These are phyloP conservation scores for Formica selysi DNA, from an alignment of 1,140 invertebrate genomes.

Conservation along the genomic window DNA sequence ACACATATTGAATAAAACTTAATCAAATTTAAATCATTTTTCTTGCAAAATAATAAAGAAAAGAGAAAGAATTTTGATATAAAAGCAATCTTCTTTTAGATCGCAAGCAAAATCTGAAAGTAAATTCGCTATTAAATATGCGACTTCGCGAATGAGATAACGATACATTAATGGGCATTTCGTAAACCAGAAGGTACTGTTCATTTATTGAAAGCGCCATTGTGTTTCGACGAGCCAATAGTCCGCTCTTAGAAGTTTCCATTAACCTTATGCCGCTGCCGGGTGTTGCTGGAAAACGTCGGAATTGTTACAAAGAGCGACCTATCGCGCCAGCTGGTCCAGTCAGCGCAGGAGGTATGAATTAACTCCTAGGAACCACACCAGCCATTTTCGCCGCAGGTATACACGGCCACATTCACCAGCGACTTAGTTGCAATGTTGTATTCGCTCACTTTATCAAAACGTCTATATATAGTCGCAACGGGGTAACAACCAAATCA, in stretches of 20 bases:
- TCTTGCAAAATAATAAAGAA: neutral
- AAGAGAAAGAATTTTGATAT: neutral
- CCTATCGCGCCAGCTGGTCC: constrained; percentile 70
- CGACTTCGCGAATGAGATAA: constrained; percentile 38
- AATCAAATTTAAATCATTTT: constrained; percentile 15
- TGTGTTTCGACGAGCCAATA: constrained; percentile 61
- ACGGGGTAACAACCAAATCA: constrained; percentile 5
- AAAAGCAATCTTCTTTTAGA: constrained; percentile 15
- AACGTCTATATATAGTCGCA: constrained; percentile 15
- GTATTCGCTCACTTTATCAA: constrained; percentile 38
- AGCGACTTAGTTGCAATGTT: constrained; percentile 19
- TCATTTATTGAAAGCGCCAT: constrained; percentile 60
- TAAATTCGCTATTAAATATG: constrained; percentile 18
- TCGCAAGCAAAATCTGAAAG: constrained; percentile 16
- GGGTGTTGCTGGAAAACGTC: constrained; percentile 64
- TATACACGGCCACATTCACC: constrained; percentile 32
- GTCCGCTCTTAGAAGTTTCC: constrained; percentile 66
- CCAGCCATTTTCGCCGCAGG: constrained; percentile 59
- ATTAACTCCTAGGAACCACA: constrained; percentile 58
- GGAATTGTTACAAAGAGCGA: constrained; percentile 65
- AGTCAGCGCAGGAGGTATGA: constrained; percentile 56
- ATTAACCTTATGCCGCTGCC: constrained; percentile 68
- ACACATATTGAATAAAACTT: neutral
- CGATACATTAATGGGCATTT: constrained; percentile 45
- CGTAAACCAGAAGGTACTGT: constrained; percentile 21